These are phyloP conservation scores for Picathartes gymnocephalus DNA, from an alignment of 2,113 vertebrate genomes.

Conservation along the genomic window DNA sequence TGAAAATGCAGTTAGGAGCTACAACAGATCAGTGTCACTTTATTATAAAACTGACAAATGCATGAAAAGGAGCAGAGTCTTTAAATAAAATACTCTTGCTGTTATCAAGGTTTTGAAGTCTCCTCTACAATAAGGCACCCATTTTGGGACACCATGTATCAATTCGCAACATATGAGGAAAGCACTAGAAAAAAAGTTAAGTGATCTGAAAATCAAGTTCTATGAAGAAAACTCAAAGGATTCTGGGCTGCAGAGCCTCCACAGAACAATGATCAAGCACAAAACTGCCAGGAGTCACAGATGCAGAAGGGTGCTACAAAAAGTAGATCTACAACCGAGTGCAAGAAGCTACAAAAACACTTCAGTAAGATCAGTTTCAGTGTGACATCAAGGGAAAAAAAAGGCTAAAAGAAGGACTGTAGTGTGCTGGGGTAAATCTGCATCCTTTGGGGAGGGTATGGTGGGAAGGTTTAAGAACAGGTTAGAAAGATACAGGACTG, in stretches of 20 bases:
- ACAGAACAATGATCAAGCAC: not conserved
- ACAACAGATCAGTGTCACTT: not conserved
- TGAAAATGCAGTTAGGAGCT: not conserved
- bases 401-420: not conserved
- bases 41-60: not conserved
- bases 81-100: not conserved
- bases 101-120: not conserved
- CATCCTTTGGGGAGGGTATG: not conserved
- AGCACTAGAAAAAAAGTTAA: not conserved
- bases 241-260: not conserved
- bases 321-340: not conserved
- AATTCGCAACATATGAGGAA: not conserved
- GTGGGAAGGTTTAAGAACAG: not conserved
- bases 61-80: not conserved
- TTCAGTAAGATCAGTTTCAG: not conserved
- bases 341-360: not conserved
- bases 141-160: not conserved
- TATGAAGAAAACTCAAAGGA: not conserved
- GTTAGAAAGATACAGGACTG: not conserved
- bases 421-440: accelerated
- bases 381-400: not conserved
- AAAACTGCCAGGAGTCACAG: not conserved
- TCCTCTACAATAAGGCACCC: not conserved
- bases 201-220: not conserved
- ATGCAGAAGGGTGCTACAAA: not conserved